Base-by-base conservation (phyloP, 2,113 vertebrate species). In the Hucho hucho region DNA sequence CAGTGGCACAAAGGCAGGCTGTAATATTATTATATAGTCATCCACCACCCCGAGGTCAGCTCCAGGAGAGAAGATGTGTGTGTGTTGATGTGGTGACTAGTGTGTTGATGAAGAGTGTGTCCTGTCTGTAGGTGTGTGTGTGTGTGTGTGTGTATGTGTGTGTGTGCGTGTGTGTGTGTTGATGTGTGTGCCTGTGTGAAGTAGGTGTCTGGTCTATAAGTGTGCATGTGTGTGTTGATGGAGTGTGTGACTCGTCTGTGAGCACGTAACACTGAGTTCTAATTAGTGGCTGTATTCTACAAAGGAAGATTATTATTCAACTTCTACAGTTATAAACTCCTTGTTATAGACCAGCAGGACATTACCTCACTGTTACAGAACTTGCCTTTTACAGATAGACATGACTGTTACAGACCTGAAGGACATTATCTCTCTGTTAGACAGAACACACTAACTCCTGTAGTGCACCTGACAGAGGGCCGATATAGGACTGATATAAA, bases 231-330 rank as follows among this genome's bases (percentile, higher is more conserved):
- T 37, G 18, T 64, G 58, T 22, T 84, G 84, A 89, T 84, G 68
- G 72, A 88, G 77, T 80, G 76, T 71, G 75, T 81, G 82, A 82
- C 81, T 78, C 24, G 53, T 68, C 73, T 78, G 61, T 79, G 86
- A 87, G 61, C 68, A 63, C 58, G 63, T 49, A 79, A 79, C 84
- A 90, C 75, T 56, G 75, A 70, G 68, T 80, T 80, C 81, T 85
- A 91, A 92, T 91, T 88, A 90, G 83, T 3, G 22, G 61, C 76
- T 80, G 76, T 69, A 82, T 89, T 79, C 76, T 87, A 88, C 82
- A 89, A 89, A 86, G 78, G 71, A 84, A 81, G 79, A 75, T 77
- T 81, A 88, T 89, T 85, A 85, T 88, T 90, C 84, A 85, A 80
- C 74, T 87, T 84, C 14, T 76, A 79, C 86, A 80, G 16, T 73